Evolutionary conservation across 2,113 vertebrate species (phyloP), one percentile per base, ranked within the genome.

Genomic region (Corythornis cristatus): DNA sequence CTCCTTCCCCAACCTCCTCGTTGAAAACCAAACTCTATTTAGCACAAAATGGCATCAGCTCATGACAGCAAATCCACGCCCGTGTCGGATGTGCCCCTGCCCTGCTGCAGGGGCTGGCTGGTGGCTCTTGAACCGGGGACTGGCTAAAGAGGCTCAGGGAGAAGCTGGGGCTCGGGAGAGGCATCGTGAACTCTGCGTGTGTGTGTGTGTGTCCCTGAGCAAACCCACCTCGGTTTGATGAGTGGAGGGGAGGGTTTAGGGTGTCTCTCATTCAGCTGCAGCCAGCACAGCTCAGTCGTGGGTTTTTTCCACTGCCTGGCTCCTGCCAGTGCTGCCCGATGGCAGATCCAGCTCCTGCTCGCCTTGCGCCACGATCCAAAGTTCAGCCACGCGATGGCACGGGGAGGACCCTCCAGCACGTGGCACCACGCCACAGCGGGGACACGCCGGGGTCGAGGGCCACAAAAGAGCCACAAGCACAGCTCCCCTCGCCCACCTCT

Each of bases 401-500:
- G 13, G 50, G 25, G 50, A 26, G 50, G 46, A 48, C 37, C 37
- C 37, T 37, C 37, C 46, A 48, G 45, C 20, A 48, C 46, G 50
- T 7, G 1, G 31, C 50, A 66, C n/a, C 46, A 54, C 8, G 1
- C 35, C 50, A 66, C n/a, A 26, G 6, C 21, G 51, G 16, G 18
- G 45, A 37, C 6, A 20, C 13, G 12, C 20, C 18, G 2, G 16
- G 45, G 28, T 29, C 3, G 0, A 66, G 46, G 33, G 19, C 31
- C 18, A 12, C 35, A 5, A 31, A 70, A 3, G 0, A 17, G 11
- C 77, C 15, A 5, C 42, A 17, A 0, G 1, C 1, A 1, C 23
- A 31, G 28, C 11, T 31, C 10, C 29, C 48, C 42, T 18, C 45
- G 22, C 48, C 23, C 48, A 11, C 29, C 16, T 8, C 15, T 42